These are phyloP conservation scores for Pristionchus entomophagus DNA, from an alignment of 2,888 invertebrate species.

Conservation along the genomic window DNA sequence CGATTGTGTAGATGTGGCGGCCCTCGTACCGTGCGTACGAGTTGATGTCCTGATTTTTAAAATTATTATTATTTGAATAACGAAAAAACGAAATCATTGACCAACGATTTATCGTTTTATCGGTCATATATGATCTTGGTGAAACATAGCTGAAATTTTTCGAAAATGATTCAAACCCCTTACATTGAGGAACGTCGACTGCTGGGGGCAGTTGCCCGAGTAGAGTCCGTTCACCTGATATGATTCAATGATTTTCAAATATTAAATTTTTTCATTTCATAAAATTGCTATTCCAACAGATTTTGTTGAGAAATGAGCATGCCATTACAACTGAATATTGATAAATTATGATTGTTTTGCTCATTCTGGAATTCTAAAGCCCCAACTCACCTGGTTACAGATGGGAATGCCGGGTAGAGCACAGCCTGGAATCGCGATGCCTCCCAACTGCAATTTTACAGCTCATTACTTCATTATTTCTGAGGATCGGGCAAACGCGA, in stretches of 20 bases:
- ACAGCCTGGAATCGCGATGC: constrained; percentile 71
- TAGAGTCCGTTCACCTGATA: constrained; percentile 67
- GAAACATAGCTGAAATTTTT: neutral
- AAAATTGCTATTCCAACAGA: too few relatives aligned
- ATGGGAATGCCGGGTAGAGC: constrained; percentile 66
- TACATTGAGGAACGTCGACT: constrained; percentile 70
- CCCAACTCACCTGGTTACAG: constrained; percentile 55
- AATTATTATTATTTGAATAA: too few relatives aligned
- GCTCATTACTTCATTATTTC: too few relatives aligned
- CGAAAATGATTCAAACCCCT: neutral
- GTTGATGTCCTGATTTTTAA: constrained; percentile 68
- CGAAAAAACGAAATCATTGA: neutral
- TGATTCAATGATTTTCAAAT: constrained; percentile 55
- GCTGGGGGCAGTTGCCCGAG: constrained; percentile 71
- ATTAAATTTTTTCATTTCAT: neutral
- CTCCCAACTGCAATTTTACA: constrained; percentile 63
- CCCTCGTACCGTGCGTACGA: constrained; percentile 69
- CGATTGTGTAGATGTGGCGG: constrained; percentile 70
- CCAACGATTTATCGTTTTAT: neutral
- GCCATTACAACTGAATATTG: too few relatives aligned
- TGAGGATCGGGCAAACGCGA: too few relatives aligned
- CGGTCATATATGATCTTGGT: neutral
- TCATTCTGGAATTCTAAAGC: too few relatives aligned
- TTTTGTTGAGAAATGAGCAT: too few relatives aligned
- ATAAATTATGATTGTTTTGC: too few relatives aligned